phyloP scores from a whole-genome alignment of 2,888 invertebrate genomes.

The Drosophila rubida region DNA sequence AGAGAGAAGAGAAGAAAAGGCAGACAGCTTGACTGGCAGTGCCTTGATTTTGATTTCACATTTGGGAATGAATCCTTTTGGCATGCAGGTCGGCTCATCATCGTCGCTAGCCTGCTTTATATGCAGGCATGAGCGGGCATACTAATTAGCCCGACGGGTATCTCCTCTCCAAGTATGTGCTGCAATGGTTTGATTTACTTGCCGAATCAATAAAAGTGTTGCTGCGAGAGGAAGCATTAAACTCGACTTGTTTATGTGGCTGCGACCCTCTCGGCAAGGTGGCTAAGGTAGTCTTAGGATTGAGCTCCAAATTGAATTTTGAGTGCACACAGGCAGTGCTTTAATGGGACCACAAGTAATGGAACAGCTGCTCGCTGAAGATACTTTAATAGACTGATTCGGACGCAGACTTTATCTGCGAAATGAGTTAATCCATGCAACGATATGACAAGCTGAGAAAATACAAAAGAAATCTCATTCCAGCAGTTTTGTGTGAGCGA shows the following conservation, averaged over 20 bases:
- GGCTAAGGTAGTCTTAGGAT: constrained; percentile 18
- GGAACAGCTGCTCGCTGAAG: constrained; percentile 30
- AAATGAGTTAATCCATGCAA: constrained; percentile 4
- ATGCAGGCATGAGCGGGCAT: constrained; percentile 80
- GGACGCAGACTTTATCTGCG: not conserved
- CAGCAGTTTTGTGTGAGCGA: not conserved
- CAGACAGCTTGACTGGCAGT: constrained; percentile 69
- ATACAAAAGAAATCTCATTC: not conserved
- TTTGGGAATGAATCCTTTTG: constrained; percentile 60
- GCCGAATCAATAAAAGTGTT: constrained; percentile 67
- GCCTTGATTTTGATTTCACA: constrained; percentile 63
- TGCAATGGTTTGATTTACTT: constrained; percentile 68
- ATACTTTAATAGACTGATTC: constrained; percentile 2
- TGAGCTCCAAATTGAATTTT: constrained; percentile 45
- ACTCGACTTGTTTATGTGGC: constrained; percentile 71
- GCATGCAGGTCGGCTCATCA: constrained; percentile 70
- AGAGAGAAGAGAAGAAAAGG: constrained; percentile 1
- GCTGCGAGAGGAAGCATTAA: constrained; percentile 61
- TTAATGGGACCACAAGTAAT: constrained; percentile 27
- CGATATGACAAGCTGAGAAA: not conserved
- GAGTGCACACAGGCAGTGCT: constrained; percentile 48
- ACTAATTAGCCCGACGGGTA: constrained; percentile 72
- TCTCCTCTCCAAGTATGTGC: constrained; percentile 42
- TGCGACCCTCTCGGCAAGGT: constrained; percentile 31
- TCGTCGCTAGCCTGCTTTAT: constrained; percentile 58